Base-by-base conservation (phyloP, 2,888 invertebrate species). In the Athalia rosae region DNA sequence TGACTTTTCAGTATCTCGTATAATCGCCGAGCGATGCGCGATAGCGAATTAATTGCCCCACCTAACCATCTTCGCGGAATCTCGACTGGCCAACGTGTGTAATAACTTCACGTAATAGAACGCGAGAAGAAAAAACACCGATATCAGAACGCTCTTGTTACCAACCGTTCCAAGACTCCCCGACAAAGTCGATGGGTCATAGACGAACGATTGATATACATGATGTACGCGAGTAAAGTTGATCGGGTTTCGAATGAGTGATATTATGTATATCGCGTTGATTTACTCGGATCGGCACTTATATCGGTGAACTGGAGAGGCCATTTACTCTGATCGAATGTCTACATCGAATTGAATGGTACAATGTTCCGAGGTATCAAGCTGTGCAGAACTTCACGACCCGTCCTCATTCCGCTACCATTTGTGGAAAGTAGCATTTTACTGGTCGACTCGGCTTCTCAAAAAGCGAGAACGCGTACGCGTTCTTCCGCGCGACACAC, bases 321-420 rank as follows among this genome's bases (percentile, higher is more conserved):
- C 28, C 64, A 50, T n/a, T 67, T 67, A 28, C 50, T 43, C 67
- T 28, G 50, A 50, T 41, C 67, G 67, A 79, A 80, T 82, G 79
- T 79, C 79, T 81, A 82, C 83, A 85, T 81, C 81, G 83, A 86
- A 85, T 85, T 84, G 81, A 85, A 85, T 83, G 80, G 77, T 80
- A 80, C 78, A 74, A 79, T 69, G 71, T 56, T 71, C 15, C 47
- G 74, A 61, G 74, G 62, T 62, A 74, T 48, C 11, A 41, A 74
- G 62, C 74, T 61, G 15, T 47, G 43, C 48, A 11, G 28, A 41
- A 13, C 47, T 56, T 61, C 45, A 43, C 76, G 79, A 86, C 86
- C 81, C 81, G 86, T 86, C 81, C 80, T 85, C 87, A 84, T 87
- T 85, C 87, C 87, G 86, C 83, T 83, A 83, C 87, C 87, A 87